Evolutionary conservation across 2,888 invertebrate genomes (phyloP).

Genomic region (Alcis repandata): DNA sequence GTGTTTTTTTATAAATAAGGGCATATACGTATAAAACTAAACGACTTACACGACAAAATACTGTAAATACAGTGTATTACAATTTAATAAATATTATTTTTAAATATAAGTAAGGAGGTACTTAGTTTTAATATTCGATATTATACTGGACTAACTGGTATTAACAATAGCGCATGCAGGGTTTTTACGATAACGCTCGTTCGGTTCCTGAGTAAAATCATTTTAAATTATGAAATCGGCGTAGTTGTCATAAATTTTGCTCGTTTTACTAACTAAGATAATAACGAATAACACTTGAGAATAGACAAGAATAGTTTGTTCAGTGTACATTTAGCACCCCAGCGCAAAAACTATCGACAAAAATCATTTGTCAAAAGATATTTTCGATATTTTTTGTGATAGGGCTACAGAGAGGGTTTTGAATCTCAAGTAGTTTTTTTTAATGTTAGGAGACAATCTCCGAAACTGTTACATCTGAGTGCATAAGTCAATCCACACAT

Average conservation of each 20-base stretch:
- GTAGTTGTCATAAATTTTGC: conserved; percentile 29
- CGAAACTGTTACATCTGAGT: conserved; percentile 1
- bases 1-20: conserved; percentile 2
- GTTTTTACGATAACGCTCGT: background rate
- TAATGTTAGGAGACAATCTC: background rate
- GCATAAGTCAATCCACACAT: conserved; percentile 3
- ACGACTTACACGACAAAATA: conserved; percentile 24
- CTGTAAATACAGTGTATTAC: conserved; percentile 27
- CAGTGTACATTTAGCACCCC: conserved; percentile 1
- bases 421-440: background rate
- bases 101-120: conserved; percentile 22
- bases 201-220: background rate
- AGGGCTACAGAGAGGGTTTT: too few species aligned
- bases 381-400: too few species aligned
- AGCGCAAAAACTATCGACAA: too few species aligned
- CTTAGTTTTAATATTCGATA: conserved; percentile 28
- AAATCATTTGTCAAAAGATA: too few species aligned
- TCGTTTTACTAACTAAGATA: conserved; percentile 8
- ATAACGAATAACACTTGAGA: background rate
- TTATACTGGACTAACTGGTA: conserved; percentile 18
- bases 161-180: background rate
- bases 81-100: conserved; percentile 23
- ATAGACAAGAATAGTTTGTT: conserved; percentile 14
- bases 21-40: conserved; percentile 16
- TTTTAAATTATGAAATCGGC: conserved; percentile 6